A percentile compares a stretch with the other conserved stretches of the same genome.
Evolutionary conservation across 2,888 invertebrate species (phyloP).

Genomic region (Balanococcus diminutus): DNA sequence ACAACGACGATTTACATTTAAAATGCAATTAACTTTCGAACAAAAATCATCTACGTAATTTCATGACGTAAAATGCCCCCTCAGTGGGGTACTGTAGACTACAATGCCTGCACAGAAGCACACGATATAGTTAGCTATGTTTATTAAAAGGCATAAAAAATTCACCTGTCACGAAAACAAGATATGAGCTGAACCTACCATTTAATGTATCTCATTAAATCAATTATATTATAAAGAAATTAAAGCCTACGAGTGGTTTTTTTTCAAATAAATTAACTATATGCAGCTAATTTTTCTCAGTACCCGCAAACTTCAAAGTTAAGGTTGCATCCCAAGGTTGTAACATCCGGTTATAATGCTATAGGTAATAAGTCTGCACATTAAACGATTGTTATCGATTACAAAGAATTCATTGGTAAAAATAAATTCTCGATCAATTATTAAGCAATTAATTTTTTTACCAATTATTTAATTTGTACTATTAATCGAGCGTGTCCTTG

Average conservation of each 20-base stretch:
- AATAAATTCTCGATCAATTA: not conserved
- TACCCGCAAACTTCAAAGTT: slow-evolving; percentile 33
- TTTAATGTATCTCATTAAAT: not conserved
- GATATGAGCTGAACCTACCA: not conserved
- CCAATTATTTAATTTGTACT: slow-evolving; percentile 25
- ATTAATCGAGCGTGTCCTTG: slow-evolving; percentile 6
- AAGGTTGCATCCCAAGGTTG: slow-evolving; percentile 28
- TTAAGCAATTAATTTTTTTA: not conserved
- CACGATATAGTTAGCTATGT: not conserved
- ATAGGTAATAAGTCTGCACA: not conserved
- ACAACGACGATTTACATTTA: not conserved
- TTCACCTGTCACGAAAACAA: not conserved
- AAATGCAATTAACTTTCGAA: not conserved
- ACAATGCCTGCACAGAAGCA: not conserved
- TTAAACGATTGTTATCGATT: slow-evolving; percentile 27
- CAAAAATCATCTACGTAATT: not conserved
- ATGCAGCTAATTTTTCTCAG: slow-evolving; percentile 11
- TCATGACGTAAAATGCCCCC: not conserved
- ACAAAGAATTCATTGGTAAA: slow-evolving; percentile 31
- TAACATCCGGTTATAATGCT: slow-evolving; percentile 9
- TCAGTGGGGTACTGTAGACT: not conserved
- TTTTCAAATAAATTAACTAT: not conserved
- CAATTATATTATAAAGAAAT: not conserved
- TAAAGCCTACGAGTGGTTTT: not conserved
- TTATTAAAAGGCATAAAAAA: not conserved